Evolutionary conservation across 2,113 vertebrate genomes (phyloP).

Genomic region (Thalassoma bifasciatum): DNA sequence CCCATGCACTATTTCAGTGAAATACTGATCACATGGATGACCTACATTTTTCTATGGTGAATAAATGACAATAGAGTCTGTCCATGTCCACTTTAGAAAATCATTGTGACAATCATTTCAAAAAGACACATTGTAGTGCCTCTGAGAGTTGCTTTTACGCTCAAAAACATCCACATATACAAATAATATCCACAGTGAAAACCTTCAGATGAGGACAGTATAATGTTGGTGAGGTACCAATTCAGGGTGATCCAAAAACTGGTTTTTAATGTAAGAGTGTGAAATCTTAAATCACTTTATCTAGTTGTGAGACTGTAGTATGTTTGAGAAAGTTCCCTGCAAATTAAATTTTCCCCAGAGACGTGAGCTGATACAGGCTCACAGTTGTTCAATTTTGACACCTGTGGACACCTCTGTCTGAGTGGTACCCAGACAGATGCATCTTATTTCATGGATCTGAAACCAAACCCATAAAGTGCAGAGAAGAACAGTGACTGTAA

Average conservation of each 20-base stretch:
- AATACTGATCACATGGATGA: slow-evolving; percentile 26
- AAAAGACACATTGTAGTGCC: slow-evolving; percentile 15
- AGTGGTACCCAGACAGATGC: slow-evolving; percentile 28
- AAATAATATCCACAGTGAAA: slow-evolving; percentile 18
- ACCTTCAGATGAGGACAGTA: background rate
- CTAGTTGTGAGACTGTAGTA: slow-evolving; percentile 76
- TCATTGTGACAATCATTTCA: background rate
- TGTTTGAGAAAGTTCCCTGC: slow-evolving; percentile 76
- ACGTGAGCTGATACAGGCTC: slow-evolving; percentile 22
- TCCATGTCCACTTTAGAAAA: slow-evolving; percentile 8
- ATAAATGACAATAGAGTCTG: slow-evolving; percentile 1
- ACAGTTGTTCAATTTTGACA: slow-evolving; percentile 49
- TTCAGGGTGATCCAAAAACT: slow-evolving; percentile 13
- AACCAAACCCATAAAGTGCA: slow-evolving; percentile 42
- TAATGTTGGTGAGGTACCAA: slow-evolving; percentile 10
- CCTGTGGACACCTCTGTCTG: slow-evolving; percentile 29
- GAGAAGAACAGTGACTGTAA: slow-evolving; percentile 39
- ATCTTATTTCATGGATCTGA: slow-evolving; percentile 48
- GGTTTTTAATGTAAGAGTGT: slow-evolving; percentile 47
- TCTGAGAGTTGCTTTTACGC: background rate
- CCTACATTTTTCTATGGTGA: slow-evolving; percentile 9
- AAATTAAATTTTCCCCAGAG: slow-evolving; percentile 61
- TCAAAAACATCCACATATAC: slow-evolving; percentile 22
- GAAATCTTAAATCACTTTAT: slow-evolving; percentile 81
- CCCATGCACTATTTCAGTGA: background rate